Conservation (phyloP, 2,113 vertebrate genomes). For the Empidonax alnorum region DNA sequence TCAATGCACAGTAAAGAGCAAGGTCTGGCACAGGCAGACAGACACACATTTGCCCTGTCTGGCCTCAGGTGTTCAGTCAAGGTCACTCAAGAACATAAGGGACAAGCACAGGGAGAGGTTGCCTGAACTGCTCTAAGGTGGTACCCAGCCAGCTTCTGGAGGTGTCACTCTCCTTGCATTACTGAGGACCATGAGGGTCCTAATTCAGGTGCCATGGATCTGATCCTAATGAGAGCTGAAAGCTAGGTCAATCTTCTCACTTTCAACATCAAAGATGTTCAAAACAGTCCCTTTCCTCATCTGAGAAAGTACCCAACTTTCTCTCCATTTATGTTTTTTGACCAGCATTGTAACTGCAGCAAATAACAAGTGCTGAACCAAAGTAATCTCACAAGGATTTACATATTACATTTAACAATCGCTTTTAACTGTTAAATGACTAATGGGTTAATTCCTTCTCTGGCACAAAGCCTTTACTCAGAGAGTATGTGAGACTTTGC, state of each 20-base stretch:
- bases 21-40: background rate
- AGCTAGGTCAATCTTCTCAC: background rate
- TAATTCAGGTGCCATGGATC: background rate
- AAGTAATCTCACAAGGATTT: background rate
- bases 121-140: background rate
- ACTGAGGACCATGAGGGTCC: background rate
- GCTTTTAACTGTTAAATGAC: constrained; percentile 49
- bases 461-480: constrained; percentile 20
- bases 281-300: background rate
- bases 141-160: background rate
- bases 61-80: background rate
- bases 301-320: background rate
- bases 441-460: constrained; percentile 26
- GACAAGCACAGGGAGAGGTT: background rate
- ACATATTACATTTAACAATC: background rate
- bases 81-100: background rate
- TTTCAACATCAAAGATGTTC: background rate
- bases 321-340: background rate
- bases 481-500: background rate
- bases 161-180: background rate
- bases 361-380: background rate
- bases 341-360: background rate
- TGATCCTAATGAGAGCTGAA: background rate
- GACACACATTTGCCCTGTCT: background rate
- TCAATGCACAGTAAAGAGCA: background rate